Evolutionary conservation across 2,888 invertebrate genomes (phyloP), one percentile per base, ranked within the genome.

Genomic region (Venusia cambrica): DNA sequence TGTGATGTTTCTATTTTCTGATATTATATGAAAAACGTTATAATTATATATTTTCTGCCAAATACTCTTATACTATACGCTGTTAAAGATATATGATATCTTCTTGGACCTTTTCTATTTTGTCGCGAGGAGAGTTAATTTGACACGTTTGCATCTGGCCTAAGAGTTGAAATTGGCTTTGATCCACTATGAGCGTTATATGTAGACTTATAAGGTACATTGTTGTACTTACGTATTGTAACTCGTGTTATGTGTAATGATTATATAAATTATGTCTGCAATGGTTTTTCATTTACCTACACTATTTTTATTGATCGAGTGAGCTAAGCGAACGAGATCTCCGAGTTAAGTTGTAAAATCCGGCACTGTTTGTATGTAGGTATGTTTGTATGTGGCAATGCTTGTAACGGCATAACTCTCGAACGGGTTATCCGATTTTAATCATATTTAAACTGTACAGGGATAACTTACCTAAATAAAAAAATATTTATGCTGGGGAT

Each of bases 181-280:
- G 35, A 36, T 29, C 26, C 11, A 39, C 31, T 38, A 44, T 40
- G 14, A 38, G 47, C 51, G 58, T 67, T 70, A 58, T 60, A 67
- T 59, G 54, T 54, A 53, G 45, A 37, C 36, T 48, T 30, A 48
- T 61, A 65, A 62, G 55, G 48, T 58, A 70, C 60, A 51, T 48
- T 62, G 60, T 70, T 70, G 60, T 71, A 64, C 49, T 54, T 60
- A 62, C n/a, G n/a, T 52, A 45, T 44, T 64, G 62, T 72, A 68
- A 66, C 65, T 66, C 67, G 68, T 77, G 72, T 75, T 74, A 72
- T 78, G 78, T 84, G 81, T 83, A 79, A 73, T 17, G 27, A 51
- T 40, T 78, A 83, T 77, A 83, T 75, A 68, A 76, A 76, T 74
- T 73, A 77, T 78, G 71, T 80, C 81, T 65, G 84, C 83, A 77